These are phyloP conservation scores for Helogale parvula DNA, from an alignment of 2,113 vertebrate genomes.

Conservation along the genomic window DNA sequence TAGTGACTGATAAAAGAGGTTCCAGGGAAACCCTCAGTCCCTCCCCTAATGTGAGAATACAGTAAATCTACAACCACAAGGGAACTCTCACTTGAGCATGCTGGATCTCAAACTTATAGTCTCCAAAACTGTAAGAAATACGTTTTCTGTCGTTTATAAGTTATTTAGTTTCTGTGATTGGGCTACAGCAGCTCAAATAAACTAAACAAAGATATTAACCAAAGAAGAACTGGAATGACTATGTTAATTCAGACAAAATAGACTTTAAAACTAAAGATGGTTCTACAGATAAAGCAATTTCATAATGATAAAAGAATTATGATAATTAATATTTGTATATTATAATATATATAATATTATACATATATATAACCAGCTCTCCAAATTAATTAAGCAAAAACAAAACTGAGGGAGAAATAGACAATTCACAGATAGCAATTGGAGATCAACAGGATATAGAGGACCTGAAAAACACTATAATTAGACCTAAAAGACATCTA, in stretches of 20 bases:
- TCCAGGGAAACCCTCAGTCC: background rate
- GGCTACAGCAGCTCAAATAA: background rate
- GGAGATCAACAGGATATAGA: background rate
- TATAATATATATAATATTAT: too few species aligned
- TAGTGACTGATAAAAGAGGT: background rate
- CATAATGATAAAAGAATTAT: background rate
- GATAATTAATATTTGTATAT: too few species aligned
- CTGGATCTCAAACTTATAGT: background rate
- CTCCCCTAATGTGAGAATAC: background rate
- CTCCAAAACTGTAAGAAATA: background rate
- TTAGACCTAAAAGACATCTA: background rate
- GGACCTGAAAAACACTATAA: background rate
- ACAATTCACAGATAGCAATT: background rate
- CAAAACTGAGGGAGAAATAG: background rate
- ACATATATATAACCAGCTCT: background rate
- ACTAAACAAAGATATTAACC: background rate
- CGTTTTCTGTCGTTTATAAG: background rate
- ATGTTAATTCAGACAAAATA: background rate
- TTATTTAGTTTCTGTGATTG: background rate
- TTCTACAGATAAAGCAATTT: background rate
- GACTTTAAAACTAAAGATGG: background rate
- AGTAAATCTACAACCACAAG: background rate
- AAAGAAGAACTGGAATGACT: background rate
- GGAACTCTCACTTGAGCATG: background rate
- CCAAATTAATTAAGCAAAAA: background rate